Evolutionary conservation across 2,888 invertebrate species (phyloP).

Genomic region (Eupithecia tripunctaria): DNA sequence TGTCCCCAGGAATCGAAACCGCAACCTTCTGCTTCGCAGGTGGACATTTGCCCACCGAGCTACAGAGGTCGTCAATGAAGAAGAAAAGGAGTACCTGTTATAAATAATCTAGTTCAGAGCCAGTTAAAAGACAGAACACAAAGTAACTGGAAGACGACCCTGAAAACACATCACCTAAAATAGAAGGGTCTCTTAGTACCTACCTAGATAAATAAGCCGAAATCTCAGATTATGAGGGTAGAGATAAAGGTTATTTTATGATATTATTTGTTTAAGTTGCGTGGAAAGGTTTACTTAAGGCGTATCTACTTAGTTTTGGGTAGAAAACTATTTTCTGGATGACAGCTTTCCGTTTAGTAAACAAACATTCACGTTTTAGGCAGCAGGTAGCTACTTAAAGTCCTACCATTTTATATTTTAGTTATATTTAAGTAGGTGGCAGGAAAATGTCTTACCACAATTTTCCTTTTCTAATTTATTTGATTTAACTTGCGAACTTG

Average conservation of each 20-base stretch:
- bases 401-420: neutral
- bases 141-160: neutral
- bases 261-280: constrained; percentile 3
- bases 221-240: constrained; percentile 2
- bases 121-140: neutral
- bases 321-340: neutral
- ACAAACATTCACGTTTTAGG: neutral
- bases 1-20: no score
- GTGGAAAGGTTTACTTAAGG: neutral
- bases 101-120: neutral
- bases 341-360: neutral
- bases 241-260: constrained; percentile 1
- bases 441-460: neutral
- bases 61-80: no score
- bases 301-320: neutral
- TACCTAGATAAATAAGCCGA: neutral
- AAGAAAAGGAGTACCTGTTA: no score
- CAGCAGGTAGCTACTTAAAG: neutral
- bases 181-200: neutral
- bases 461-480: neutral
- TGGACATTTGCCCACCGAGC: no score
- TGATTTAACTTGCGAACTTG: neutral
- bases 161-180: neutral
- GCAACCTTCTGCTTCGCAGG: no score
- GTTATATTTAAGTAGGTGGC: neutral